Conservation (phyloP, 2,113 vertebrate species). For the Cryptomyrus ogoouensis region DNA sequence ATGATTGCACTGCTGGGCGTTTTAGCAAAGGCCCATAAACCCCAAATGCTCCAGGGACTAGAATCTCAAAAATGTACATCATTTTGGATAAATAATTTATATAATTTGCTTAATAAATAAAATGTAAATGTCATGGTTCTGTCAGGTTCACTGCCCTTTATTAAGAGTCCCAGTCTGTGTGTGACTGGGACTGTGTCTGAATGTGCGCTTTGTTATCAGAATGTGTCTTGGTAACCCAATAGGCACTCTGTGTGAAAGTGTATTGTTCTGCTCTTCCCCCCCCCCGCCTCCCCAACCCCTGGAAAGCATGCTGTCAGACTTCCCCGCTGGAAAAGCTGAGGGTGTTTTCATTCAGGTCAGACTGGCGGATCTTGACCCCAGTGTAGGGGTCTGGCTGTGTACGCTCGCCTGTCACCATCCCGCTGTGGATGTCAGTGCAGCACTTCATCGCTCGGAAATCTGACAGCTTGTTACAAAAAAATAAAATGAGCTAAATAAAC, state of each 20-base stretch:
- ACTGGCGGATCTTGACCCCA: neutral
- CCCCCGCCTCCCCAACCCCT: neutral
- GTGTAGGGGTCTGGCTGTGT: neutral
- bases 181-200: neutral
- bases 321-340: neutral
- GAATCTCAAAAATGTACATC: neutral
- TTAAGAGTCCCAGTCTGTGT: neutral
- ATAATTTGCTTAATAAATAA: neutral
- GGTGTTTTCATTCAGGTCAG: neutral
- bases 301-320: neutral
- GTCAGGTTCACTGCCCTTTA: neutral
- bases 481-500: neutral
- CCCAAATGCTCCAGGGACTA: neutral
- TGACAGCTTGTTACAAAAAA: neutral
- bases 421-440: neutral
- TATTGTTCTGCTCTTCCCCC: neutral
- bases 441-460: neutral
- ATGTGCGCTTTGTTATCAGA: neutral
- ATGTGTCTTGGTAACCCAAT: neutral
- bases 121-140: neutral
- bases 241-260: neutral
- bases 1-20: neutral
- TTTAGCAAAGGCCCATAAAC: neutral
- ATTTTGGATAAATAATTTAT: neutral
- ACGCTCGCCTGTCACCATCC: neutral